Conservation (phyloP, 2,797 vertebrate genomes). For the Sebastes iracundus region DNA sequence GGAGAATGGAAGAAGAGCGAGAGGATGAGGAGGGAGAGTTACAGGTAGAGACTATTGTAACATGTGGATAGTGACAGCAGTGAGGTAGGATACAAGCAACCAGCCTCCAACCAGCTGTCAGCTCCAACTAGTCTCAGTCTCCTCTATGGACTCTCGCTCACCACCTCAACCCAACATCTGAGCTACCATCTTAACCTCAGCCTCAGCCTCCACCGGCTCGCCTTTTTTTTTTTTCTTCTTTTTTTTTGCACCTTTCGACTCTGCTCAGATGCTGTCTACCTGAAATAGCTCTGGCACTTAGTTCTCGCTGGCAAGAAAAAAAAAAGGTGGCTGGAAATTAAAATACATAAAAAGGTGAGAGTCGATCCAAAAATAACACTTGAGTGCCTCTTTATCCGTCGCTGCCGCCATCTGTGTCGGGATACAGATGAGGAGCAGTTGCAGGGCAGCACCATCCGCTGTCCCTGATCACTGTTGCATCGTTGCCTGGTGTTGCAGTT, state of each 20-base stretch:
- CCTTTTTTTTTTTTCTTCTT: neutral
- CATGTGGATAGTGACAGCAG: constrained; percentile 49
- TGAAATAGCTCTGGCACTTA: constrained; percentile 68
- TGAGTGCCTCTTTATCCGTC: constrained; percentile 24
- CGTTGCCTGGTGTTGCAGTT: neutral
- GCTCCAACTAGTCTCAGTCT: constrained; percentile 55
- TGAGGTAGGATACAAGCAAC: constrained; percentile 46
- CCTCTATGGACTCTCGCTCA: constrained; percentile 22
- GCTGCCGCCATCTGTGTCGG: neutral
- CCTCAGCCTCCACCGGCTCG: neutral
- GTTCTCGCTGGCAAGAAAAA: constrained; percentile 17
- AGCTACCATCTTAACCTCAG: constrained; percentile 48
- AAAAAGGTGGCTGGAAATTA: constrained; percentile 64
- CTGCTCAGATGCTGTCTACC: constrained; percentile 53
- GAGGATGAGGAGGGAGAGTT: constrained; percentile 1
- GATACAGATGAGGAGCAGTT: constrained; percentile 5
- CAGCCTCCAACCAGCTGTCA: constrained; percentile 62
- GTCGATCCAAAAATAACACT: constrained; percentile 64
- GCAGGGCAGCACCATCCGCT: neutral
- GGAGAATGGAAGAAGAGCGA: neutral
- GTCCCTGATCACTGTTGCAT: neutral
- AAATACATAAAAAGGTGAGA: constrained; percentile 63
- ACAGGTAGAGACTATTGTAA: constrained; percentile 43
- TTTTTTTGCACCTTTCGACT: constrained; percentile 26
- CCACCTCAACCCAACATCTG: constrained; percentile 12